phyloP scores from a whole-genome alignment of 2,797 vertebrate species.

The Ispidina lecontei region DNA sequence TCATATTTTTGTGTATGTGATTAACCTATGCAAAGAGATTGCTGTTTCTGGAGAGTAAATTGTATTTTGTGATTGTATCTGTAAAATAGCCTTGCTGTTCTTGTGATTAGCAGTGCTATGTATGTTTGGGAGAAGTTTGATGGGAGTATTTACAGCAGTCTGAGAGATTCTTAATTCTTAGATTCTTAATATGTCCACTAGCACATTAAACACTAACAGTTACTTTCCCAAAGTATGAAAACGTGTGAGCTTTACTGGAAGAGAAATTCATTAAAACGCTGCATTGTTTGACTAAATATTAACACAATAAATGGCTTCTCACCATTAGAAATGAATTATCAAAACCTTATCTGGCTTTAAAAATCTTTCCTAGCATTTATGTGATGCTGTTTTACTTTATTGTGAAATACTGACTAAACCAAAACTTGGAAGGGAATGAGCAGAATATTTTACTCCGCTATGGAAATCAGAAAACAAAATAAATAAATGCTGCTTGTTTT shows the following conservation, averaged over 20 bases:
- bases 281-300: neutral
- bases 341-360: neutral
- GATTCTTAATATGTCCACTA: neutral
- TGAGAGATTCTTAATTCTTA: neutral
- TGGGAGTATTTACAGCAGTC: fast-evolving
- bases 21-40: neutral
- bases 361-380: neutral
- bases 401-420: neutral
- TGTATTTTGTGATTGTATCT: neutral
- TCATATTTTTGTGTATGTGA: neutral
- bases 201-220: neutral
- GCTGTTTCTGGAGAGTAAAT: neutral
- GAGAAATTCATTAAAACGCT: neutral
- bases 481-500: fast-evolving
- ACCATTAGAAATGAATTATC: neutral
- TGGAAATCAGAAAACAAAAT: neutral
- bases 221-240: neutral
- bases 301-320: neutral
- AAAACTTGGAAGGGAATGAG: fast-evolving
- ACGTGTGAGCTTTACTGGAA: neutral
- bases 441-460: neutral
- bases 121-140: neutral
- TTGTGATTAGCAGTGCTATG: neutral
- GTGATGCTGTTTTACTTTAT: neutral
- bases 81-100: neutral